phyloP scores from a whole-genome alignment of 2,797 vertebrate species.

The Poeciliopsis paucimaculata region DNA sequence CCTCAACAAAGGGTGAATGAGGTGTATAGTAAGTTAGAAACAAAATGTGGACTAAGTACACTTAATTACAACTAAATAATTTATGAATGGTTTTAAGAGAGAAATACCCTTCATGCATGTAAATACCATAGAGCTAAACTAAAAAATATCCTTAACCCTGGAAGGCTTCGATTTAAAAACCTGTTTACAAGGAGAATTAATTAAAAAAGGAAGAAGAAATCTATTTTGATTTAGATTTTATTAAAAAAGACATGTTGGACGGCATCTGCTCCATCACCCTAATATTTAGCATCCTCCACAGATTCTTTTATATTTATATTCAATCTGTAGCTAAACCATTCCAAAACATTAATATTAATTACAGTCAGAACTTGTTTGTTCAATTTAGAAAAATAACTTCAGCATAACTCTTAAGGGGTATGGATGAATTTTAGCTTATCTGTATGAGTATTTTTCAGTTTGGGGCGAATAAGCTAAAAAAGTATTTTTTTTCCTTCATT shows the following conservation, averaged over 20 bases:
- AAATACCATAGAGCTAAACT: not conserved
- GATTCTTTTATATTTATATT: not conserved
- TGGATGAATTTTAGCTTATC: not conserved
- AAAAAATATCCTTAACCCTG: too few relatives aligned
- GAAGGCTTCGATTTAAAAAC: constrained; percentile 5
- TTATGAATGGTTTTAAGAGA: not conserved
- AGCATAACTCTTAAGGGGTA: not conserved
- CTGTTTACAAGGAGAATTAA: not conserved
- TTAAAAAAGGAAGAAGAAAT: not conserved
- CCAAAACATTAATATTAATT: too few relatives aligned
- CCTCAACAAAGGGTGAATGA: not conserved
- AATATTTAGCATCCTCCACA: not conserved
- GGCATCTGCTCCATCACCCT: not conserved
- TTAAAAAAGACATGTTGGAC: not conserved
- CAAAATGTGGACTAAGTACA: not conserved
- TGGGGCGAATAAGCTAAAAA: too few relatives aligned
- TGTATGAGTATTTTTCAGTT: not conserved
- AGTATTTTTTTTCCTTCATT: too few relatives aligned
- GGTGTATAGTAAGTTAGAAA: not conserved
- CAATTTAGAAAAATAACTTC: too few relatives aligned
- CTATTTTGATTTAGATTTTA: not conserved
- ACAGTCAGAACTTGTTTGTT: too few relatives aligned
- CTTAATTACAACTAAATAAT: not conserved
- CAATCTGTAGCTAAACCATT: too few relatives aligned
- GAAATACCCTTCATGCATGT: not conserved